phyloP scores from a whole-genome alignment of 1,140 invertebrate species.

The Tetragonula clypearis region DNA sequence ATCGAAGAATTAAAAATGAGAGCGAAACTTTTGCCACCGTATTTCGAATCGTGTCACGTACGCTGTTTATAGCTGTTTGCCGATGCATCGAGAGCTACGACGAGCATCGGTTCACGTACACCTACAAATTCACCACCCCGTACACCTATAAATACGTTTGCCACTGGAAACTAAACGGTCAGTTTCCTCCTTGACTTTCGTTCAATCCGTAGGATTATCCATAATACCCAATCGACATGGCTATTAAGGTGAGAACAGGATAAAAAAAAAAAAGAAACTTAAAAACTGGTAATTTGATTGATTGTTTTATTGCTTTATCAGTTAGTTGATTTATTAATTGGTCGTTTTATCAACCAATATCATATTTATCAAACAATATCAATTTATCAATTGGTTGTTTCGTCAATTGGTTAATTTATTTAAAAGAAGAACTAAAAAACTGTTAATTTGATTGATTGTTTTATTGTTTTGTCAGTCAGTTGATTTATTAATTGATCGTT shows the following conservation, averaged over 20 bases:
- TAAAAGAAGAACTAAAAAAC: too few relatives aligned
- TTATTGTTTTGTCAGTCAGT: too few relatives aligned
- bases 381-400: too few relatives aligned
- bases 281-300: neutral
- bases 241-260: slow-evolving; percentile 72
- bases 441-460: too few relatives aligned
- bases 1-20: slow-evolving; percentile 13
- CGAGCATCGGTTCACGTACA: slow-evolving; percentile 37
- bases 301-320: too few relatives aligned
- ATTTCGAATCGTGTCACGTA: slow-evolving; percentile 73
- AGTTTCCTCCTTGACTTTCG: slow-evolving; percentile 72
- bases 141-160: slow-evolving; percentile 79
- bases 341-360: too few relatives aligned
- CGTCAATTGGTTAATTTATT: too few relatives aligned
- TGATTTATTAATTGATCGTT: too few relatives aligned
- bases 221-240: slow-evolving; percentile 66
- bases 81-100: slow-evolving; percentile 69
- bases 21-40: slow-evolving; percentile 72
- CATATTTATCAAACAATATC: too few relatives aligned
- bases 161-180: slow-evolving; percentile 69
- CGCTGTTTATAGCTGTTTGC: slow-evolving; percentile 62
- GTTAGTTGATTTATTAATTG: too few relatives aligned
- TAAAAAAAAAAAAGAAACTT: neutral
- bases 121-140: slow-evolving; percentile 38
- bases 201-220: slow-evolving; percentile 54